These are phyloP conservation scores for Carcinoscorpius rotundicauda DNA, from an alignment of 1,140 invertebrate genomes.

Conservation along the genomic window DNA sequence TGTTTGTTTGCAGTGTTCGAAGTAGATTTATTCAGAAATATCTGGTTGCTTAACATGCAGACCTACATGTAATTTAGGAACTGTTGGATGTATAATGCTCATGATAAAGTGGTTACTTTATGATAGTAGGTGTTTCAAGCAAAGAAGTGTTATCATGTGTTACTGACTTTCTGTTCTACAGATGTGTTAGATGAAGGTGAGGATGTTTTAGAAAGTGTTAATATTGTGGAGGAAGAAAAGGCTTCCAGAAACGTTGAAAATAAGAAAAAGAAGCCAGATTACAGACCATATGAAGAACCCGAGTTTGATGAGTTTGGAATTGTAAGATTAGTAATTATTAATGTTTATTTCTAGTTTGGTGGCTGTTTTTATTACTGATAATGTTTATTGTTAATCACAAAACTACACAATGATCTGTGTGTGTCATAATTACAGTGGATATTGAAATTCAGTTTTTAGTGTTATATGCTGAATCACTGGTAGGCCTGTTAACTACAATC, in stretches of 20 bases:
- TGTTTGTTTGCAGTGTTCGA: no score
- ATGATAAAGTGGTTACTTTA: no score
- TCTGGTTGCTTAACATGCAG: no score
- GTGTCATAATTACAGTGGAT: conserved; percentile 30
- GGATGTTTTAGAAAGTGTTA: conserved; percentile 91
- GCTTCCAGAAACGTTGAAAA: conserved; percentile 78
- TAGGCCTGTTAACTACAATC: no score
- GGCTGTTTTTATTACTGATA: no score
- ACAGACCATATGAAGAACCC: conserved; percentile 74
- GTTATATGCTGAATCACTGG: no score
- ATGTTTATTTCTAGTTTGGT: conserved; percentile 29
- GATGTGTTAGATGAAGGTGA: conserved; percentile 65
- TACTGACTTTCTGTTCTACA: conserved; percentile 88
- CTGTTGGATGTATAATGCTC: no score
- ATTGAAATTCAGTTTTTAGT: no score
- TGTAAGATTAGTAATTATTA: conserved; percentile 32
- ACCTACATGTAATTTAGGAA: no score
- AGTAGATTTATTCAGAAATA: no score
- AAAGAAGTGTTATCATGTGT: conserved; percentile 42
- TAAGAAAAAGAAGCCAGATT: conserved; percentile 65
- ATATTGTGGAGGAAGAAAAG: conserved; percentile 83
- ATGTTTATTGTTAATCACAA: conserved; percentile 56
- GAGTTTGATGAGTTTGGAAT: conserved; percentile 71
- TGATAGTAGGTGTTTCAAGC: no score
- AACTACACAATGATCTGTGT: conserved; percentile 72